Percentiles rank a stretch among this genome's conserved stretches.
Conservation (phyloP, 2,888 invertebrate genomes). For the Apamea epomidion region DNA sequence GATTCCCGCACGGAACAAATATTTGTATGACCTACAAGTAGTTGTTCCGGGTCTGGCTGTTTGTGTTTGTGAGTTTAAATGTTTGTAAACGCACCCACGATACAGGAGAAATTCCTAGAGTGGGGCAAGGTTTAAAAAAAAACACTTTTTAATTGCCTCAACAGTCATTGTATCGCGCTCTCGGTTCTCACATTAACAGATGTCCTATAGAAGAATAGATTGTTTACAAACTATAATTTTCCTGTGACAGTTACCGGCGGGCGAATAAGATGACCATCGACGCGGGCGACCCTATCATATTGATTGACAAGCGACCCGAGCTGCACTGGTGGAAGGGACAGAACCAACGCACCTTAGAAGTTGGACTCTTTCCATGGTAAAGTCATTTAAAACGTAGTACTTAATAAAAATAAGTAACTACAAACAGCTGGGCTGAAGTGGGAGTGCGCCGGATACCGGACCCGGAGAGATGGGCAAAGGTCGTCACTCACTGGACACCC, state of each 20-base stretch:
- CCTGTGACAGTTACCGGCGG: slow-evolving; percentile 80
- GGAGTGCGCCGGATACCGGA: not conserved
- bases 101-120: too few species aligned
- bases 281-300: slow-evolving; percentile 95
- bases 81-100: too few species aligned
- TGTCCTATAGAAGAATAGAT: slow-evolving; percentile 20
- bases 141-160: slow-evolving; percentile 13
- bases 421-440: too few species aligned
- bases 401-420: not conserved
- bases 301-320: slow-evolving; percentile 97
- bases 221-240: slow-evolving; percentile 48
- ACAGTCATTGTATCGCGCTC: slow-evolving; percentile 50
- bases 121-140: too few species aligned
- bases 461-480: not conserved
- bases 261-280: slow-evolving; percentile 94
- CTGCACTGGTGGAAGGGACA: slow-evolving; percentile 99
- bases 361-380: slow-evolving; percentile 96
- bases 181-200: slow-evolving; percentile 36
- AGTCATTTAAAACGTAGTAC: not conserved
- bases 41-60: too few species aligned
- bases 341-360: slow-evolving; percentile 96
- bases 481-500: not conserved
- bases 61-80: too few species aligned
- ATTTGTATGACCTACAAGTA: too few species aligned
- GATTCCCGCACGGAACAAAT: too few species aligned